Base-by-base conservation (phyloP, 2,113 vertebrate species). In the Clinocottus analis region DNA sequence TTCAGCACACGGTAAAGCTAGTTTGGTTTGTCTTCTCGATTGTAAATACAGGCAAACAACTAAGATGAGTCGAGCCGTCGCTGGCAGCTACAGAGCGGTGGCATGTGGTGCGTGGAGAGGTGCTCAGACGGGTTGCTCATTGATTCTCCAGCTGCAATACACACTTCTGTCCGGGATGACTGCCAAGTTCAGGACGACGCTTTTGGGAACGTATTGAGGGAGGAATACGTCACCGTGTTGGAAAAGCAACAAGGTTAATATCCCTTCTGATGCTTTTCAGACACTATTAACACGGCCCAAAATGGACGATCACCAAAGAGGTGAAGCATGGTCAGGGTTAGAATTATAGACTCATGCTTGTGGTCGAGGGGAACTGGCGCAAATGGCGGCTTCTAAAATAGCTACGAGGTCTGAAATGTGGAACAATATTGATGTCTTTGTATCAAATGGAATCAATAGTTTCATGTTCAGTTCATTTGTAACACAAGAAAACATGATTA, bases 281-380 rank as follows among this genome's bases (percentile, higher is more conserved):
- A 74, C 59, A 85, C 62, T 80, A 77, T 83, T 68, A 75, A 60
- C 5, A 23, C 12, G 41, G 72, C 67, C 45, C 27, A 33, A 75
- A 66, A 88, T 83, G 77, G 70, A 83, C 35, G 60, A 19, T 33
- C 64, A 72, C 33, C 72, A 67, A 47, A 62, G 51, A 53, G 73
- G 77, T 74, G 66, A 80, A 59, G 71, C 62, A 39, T 70, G 73
- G 60, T 83, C 56, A 5, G 16, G 62, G 64, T 62, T 77, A 86
- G 74, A 80, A 49, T 83, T 76, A 76, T 62, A 81, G 69, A 73
- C 37, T 77, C 68, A 75, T 69, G 73, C 25, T 66, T 75, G 73
- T 55, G 76, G 68, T 59, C 16, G 68, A 60, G 60, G 49, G 12
- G n/a, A 45, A 63, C 45, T 65, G 61, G 8, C 70, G 51, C 47